Base-by-base conservation (phyloP, 2,113 vertebrate genomes). In the Rhinogobius similis region DNA sequence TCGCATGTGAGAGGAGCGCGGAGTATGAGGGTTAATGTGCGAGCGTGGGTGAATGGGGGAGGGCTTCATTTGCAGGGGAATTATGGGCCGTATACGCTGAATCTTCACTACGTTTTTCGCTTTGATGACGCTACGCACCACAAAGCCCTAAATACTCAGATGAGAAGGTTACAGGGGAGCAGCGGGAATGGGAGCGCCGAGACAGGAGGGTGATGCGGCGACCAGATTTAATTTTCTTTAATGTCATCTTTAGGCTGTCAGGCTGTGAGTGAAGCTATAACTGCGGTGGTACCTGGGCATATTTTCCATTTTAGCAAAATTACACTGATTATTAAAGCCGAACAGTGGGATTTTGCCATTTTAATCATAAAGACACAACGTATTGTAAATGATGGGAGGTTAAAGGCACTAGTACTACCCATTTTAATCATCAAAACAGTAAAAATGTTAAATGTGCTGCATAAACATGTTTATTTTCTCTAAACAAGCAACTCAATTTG, bases 131-230 rank as follows among this genome's bases (percentile, higher is more conserved):
- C 88, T 88, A 86, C 59, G 71, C 81, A 64, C 78, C 85, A 88
- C 87, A 90, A 89, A 91, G 86, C 85, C 77, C 77, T 82, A 88
- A 89, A 88, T 84, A 87, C 82, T 84, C 85, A 84, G 82, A 88
- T 84, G 87, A 90, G 84, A 80, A 88, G 90, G 87, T 89, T 87
- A 84, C 29, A 81, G 29, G 23, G 72, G 84, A 81, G 82, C 76
- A 82, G 82, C 71, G 77, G 86, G 79, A 86, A 84, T 41, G 76
- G 76, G 75, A 83, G 85, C 71, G 55, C 88, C 78, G 77, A 86
- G 88, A 90, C 77, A 65, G 78, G 79, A 85, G 86, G 85, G 83
- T 16, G 86, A 85, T 55, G 23, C 23, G 24, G 78, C 41, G 6
- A 79, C 74, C 74, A 88, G 86, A 90, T 87, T 87, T 85, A 69